Evolutionary conservation across 1,140 invertebrate genomes (phyloP).

Genomic region (Cyclina sinensis): DNA sequence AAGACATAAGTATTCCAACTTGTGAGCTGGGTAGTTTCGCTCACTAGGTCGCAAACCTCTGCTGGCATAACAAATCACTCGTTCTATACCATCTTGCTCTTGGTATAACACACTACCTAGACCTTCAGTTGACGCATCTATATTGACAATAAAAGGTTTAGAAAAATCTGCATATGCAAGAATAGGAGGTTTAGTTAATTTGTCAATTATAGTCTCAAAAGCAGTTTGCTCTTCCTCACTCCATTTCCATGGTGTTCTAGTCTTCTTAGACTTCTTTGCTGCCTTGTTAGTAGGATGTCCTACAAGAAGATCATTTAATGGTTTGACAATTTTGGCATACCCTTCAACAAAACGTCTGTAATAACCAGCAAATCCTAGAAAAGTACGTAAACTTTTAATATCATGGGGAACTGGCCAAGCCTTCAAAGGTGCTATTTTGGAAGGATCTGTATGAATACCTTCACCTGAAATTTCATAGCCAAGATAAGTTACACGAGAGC

Average conservation of each 20-base stretch:
- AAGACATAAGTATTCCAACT: conserved; percentile 48
- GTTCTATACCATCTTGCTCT: conserved; percentile 75
- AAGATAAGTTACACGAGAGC: conserved; percentile 30
- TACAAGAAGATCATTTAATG: conserved; percentile 65
- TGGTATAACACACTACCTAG: conserved; percentile 85
- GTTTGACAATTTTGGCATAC: conserved; percentile 71
- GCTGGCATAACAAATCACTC: conserved; percentile 71
- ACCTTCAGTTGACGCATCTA: conserved; percentile 85
- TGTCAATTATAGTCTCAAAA: conserved; percentile 74
- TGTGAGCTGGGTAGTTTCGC: conserved; percentile 54
- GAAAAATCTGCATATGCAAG: conserved; percentile 80
- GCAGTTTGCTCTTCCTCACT: conserved; percentile 43
- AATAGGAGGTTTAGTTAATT: conserved; percentile 74
- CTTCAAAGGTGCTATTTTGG: not conserved
- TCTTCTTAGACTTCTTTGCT: conserved; percentile 9
- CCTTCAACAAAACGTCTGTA: conserved; percentile 63
- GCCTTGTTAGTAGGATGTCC: conserved; percentile 23
- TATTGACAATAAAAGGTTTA: conserved; percentile 84
- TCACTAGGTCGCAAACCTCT: conserved; percentile 51
- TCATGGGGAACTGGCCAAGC: conserved; percentile 57
- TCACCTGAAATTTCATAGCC: conserved; percentile 55
- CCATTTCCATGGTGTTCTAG: conserved; percentile 50
- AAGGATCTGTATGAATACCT: conserved; percentile 19
- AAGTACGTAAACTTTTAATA: conserved; percentile 20
- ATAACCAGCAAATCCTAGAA: conserved; percentile 49